These are phyloP conservation scores for Sphaeridia pumilis DNA, from an alignment of 2,888 invertebrate genomes.

Conservation along the genomic window DNA sequence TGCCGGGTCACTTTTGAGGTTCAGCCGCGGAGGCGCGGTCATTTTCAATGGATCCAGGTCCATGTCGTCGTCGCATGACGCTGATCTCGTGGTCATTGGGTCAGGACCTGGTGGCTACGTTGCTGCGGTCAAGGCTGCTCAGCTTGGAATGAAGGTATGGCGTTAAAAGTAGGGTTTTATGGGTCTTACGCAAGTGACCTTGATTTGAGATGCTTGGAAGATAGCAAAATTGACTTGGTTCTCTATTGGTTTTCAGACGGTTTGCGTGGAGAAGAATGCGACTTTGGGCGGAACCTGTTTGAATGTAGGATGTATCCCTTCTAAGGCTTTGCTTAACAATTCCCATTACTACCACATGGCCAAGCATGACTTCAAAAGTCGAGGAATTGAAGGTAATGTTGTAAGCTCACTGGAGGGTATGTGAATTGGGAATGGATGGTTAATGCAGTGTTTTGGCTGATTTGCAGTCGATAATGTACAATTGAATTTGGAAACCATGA, in stretches of 20 bases:
- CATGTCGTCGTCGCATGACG: slow-evolving; percentile 55
- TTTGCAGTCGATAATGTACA: slow-evolving; percentile 42
- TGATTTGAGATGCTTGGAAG: neutral
- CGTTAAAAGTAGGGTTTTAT: too few relatives aligned
- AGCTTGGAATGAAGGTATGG: slow-evolving; percentile 93
- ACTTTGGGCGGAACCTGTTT: slow-evolving; percentile 96
- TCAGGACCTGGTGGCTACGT: slow-evolving; percentile 99
- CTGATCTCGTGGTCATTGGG: slow-evolving; percentile 93
- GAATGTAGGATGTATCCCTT: slow-evolving; percentile 99
- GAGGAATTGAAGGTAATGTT: slow-evolving; percentile 71
- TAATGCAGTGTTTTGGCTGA: too few relatives aligned
- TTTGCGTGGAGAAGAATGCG: slow-evolving; percentile 86
- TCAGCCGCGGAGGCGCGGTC: neutral
- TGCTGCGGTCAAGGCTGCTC: slow-evolving; percentile 96
- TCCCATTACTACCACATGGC: slow-evolving; percentile 94
- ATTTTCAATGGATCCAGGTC: slow-evolving; percentile 10
- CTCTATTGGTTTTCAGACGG: slow-evolving; percentile 52
- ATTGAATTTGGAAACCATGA: slow-evolving; percentile 56
- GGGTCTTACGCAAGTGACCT: too few relatives aligned
- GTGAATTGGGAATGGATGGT: too few relatives aligned
- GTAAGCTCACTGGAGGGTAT: too few relatives aligned
- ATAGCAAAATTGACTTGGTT: slow-evolving; percentile 5
- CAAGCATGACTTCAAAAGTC: slow-evolving; percentile 67
- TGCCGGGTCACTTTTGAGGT: slow-evolving; percentile 6
- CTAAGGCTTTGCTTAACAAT: slow-evolving; percentile 90